phyloP scores from a whole-genome alignment of 2,888 invertebrate species.

The Stegana nigrithorax region DNA sequence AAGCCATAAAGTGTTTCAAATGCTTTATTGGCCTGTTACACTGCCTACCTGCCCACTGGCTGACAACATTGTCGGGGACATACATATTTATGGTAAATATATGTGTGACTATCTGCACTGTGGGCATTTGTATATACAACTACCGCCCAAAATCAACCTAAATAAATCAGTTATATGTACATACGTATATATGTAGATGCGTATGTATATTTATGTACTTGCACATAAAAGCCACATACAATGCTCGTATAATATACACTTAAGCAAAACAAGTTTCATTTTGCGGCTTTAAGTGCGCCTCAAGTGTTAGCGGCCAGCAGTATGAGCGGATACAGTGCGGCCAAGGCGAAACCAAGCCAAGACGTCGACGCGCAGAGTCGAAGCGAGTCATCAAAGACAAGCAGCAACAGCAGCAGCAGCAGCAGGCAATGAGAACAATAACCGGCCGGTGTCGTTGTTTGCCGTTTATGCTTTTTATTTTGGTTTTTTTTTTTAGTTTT shows the following conservation, averaged over 20 bases:
- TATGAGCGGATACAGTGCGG: slow-evolving; percentile 37
- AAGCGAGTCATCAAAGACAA: slow-evolving; percentile 7
- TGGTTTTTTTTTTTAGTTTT: slow-evolving; percentile 6
- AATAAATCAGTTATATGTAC: slow-evolving; percentile 31
- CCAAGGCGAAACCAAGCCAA: slow-evolving; percentile 43
- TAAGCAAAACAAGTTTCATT: slow-evolving; percentile 49
- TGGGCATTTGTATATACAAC: slow-evolving; percentile 17
- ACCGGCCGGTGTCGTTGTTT: slow-evolving; percentile 6
- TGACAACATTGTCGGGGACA: neutral
- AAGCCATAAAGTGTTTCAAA: slow-evolving; percentile 10
- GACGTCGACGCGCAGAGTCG: slow-evolving; percentile 39
- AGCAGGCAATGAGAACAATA: neutral
- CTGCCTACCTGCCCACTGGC: slow-evolving; percentile 40
- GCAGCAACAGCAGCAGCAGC: neutral
- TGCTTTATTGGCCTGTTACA: too few species aligned
- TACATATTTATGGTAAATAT: slow-evolving; percentile 17
- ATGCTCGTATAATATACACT: too few species aligned
- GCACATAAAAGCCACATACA: too few species aligned
- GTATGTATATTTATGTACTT: slow-evolving; percentile 18
- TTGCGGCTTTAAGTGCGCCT: slow-evolving; percentile 39
- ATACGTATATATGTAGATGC: slow-evolving; percentile 17
- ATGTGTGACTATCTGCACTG: slow-evolving; percentile 4
- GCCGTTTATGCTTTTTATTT: neutral
- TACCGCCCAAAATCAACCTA: slow-evolving; percentile 47
- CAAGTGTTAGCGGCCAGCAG: slow-evolving; percentile 41